Evolutionary conservation across 2,888 invertebrate genomes (phyloP).

Genomic region (Drosophila testacea): DNA sequence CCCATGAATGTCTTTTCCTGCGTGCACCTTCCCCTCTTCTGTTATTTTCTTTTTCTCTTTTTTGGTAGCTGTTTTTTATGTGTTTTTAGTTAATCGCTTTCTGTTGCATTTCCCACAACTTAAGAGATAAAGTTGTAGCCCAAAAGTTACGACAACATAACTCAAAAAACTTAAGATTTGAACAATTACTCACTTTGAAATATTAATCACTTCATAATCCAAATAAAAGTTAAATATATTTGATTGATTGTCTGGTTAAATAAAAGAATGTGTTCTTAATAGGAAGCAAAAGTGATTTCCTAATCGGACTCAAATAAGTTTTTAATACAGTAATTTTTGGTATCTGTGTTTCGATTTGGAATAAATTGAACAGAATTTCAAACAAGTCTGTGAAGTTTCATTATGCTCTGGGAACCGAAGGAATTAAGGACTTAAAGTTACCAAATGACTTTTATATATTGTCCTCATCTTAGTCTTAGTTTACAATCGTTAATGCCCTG

Average conservation of each 20-base stretch:
- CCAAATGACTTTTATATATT: too few species aligned
- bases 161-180: constrained; percentile 29
- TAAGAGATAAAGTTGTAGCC: constrained; percentile 54
- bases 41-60: neutral
- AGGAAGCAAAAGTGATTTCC: too few species aligned
- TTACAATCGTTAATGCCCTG: too few species aligned
- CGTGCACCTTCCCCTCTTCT: constrained; percentile 28
- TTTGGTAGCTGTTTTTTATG: constrained; percentile 22
- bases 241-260: neutral
- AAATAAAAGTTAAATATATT: constrained; percentile 17
- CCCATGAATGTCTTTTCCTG: constrained; percentile 54
- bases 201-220: constrained; percentile 14
- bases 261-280: too few species aligned
- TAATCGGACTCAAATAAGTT: too few species aligned
- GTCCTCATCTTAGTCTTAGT: too few species aligned
- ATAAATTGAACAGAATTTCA: too few species aligned
- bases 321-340: too few species aligned
- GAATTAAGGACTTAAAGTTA: too few species aligned
- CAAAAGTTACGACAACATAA: constrained; percentile 54
- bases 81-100: constrained; percentile 50
- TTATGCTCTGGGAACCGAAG: too few species aligned
- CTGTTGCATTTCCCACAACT: constrained; percentile 54
- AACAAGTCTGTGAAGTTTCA: too few species aligned
- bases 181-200: constrained; percentile 56
- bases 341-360: too few species aligned